These are phyloP conservation scores for Malthinus flaveolus DNA, from an alignment of 2,888 invertebrate genomes.

Conservation along the genomic window DNA sequence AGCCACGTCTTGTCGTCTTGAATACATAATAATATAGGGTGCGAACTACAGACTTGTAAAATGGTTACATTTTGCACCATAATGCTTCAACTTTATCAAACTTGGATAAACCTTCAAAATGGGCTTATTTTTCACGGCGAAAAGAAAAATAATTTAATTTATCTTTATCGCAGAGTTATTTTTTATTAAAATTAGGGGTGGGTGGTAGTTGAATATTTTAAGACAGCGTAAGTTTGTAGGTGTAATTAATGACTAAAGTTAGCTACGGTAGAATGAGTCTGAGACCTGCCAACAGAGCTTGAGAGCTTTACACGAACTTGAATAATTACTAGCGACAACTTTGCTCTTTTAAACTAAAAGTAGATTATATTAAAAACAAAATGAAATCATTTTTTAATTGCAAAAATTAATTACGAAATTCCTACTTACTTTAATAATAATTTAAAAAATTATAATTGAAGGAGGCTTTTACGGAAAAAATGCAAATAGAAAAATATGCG, in stretches of 20 bases:
- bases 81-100: constrained; percentile 22
- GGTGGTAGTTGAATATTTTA: constrained; percentile 30
- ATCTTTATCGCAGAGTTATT: neutral
- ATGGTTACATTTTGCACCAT: constrained; percentile 26
- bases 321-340: constrained; percentile 52
- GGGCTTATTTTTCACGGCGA: constrained; percentile 1
- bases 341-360: constrained; percentile 45
- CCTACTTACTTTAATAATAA: neutral
- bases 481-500: neutral
- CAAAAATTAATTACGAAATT: constrained; percentile 24
- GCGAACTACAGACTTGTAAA: constrained; percentile 27
- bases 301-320: constrained; percentile 51
- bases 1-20: constrained; percentile 19
- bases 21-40: constrained; percentile 27
- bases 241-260: constrained; percentile 52
- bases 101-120: constrained; percentile 5
- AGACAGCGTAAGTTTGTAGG: constrained; percentile 43
- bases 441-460: neutral
- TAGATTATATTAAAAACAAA: constrained; percentile 47
- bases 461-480: neutral
- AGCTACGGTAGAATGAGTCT: constrained; percentile 44
- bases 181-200: constrained; percentile 5
- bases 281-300: constrained; percentile 47
- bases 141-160: constrained; percentile 1
- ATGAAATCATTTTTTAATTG: constrained; percentile 36